Conservation (phyloP, 2,113 vertebrate genomes). For the Lampris incognitus region DNA sequence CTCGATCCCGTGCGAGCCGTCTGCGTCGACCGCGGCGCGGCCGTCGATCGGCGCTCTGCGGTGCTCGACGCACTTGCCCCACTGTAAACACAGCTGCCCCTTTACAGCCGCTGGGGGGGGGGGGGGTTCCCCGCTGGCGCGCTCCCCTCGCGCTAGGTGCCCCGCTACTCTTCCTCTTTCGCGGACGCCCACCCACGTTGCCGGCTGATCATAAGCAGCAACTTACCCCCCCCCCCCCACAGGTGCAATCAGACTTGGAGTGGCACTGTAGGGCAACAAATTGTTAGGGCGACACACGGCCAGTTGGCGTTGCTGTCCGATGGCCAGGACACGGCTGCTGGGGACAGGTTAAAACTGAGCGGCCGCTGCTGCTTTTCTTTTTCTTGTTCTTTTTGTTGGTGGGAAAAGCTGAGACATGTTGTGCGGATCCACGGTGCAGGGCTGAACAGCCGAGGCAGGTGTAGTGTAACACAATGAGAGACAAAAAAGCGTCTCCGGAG, state of each 20-base stretch:
- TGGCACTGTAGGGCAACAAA: slow-evolving; percentile 34
- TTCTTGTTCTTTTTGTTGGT: background rate
- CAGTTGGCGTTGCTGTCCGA: slow-evolving; percentile 53
- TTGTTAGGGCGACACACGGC: slow-evolving; percentile 47
- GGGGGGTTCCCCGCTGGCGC: too few relatives aligned
- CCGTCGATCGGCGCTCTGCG: too few relatives aligned
- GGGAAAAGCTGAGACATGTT: slow-evolving; percentile 11
- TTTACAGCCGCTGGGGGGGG: too few relatives aligned
- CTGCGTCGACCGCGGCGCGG: slow-evolving; percentile 2
- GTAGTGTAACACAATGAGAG: background rate
- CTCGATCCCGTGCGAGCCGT: slow-evolving; percentile 40
- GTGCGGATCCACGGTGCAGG: background rate
- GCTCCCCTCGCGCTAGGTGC: too few relatives aligned
- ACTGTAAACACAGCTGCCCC: too few relatives aligned
- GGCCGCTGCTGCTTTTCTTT: slow-evolving; percentile 5
- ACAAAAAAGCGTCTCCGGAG: background rate
- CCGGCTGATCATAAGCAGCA: too few relatives aligned
- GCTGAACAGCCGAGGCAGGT: background rate
- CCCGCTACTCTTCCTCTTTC: too few relatives aligned
- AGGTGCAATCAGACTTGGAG: slow-evolving; percentile 14
- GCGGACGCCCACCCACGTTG: too few relatives aligned
- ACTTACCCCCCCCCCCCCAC: background rate
- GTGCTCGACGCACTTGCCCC: too few relatives aligned
- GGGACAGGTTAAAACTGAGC: too few relatives aligned
- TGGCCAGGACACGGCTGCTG: too few relatives aligned